phyloP scores from a whole-genome alignment of 2,113 vertebrate species.

The Gobiocypris rarus region DNA sequence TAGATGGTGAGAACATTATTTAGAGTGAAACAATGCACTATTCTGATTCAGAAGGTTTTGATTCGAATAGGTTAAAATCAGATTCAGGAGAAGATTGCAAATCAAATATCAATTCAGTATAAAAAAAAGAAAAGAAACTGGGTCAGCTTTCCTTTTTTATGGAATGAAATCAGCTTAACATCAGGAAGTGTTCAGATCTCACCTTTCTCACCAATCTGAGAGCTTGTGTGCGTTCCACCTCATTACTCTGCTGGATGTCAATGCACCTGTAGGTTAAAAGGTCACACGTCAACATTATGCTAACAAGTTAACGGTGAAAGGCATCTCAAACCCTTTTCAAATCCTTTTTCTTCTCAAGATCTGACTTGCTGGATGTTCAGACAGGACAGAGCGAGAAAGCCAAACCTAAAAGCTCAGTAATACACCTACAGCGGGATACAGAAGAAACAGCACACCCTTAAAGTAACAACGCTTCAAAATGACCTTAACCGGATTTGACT shows the following conservation, averaged over 20 bases:
- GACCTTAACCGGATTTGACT: slow-evolving; percentile 42
- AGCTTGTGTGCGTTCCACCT: slow-evolving; percentile 97
- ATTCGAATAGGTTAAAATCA: no score
- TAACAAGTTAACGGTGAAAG: background rate
- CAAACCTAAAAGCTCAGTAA: background rate
- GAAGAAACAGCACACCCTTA: slow-evolving; percentile 9
- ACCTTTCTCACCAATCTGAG: slow-evolving; percentile 98
- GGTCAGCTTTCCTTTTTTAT: background rate
- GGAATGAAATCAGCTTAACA: background rate
- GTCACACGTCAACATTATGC: background rate
- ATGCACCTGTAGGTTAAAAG: slow-evolving; percentile 85
- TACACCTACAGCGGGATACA: slow-evolving; percentile 35
- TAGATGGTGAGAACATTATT: background rate
- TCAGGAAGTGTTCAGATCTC: slow-evolving; percentile 45
- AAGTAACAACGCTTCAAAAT: slow-evolving; percentile 8
- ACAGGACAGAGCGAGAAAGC: background rate
- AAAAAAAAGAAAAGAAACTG: no score
- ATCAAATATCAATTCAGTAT: no score
- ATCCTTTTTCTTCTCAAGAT: background rate
- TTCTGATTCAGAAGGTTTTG: no score
- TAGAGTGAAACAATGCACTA: no score
- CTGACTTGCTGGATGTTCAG: background rate
- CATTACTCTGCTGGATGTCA: slow-evolving; percentile 99
- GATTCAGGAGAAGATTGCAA: no score
- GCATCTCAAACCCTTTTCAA: background rate